These are phyloP conservation scores for Xyliphius kryptos DNA, from an alignment of 2,113 vertebrate genomes.

Conservation along the genomic window DNA sequence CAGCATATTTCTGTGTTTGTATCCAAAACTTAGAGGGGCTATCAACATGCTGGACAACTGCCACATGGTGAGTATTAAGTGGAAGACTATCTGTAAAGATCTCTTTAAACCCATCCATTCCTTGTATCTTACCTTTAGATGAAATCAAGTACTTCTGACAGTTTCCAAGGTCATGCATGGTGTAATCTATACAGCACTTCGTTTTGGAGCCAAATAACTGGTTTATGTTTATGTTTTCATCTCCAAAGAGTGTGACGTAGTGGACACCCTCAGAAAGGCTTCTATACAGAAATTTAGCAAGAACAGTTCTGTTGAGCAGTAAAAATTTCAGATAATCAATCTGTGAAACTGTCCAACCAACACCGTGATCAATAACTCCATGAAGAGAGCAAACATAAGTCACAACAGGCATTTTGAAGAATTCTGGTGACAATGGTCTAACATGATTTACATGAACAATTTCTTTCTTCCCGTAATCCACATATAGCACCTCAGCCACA, in stretches of 20 bases:
- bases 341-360: constrained; percentile 71
- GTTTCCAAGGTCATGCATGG: too few species aligned
- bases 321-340: constrained; percentile 66
- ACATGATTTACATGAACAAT: constrained; percentile 67
- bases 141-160: too few species aligned
- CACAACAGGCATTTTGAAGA: constrained; percentile 84
- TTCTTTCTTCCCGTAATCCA: constrained; percentile 84
- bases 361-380: constrained; percentile 69
- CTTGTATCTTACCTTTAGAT: too few species aligned
- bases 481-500: constrained; percentile 74
- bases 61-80: constrained; percentile 58
- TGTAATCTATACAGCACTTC: constrained; percentile 53
- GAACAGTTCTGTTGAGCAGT: constrained; percentile 68
- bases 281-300: constrained; percentile 77
- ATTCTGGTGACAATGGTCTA: constrained; percentile 68
- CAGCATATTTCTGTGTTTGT: constrained; percentile 60
- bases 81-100: constrained; percentile 51
- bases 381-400: constrained; percentile 82
- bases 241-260: constrained; percentile 76
- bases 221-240: constrained; percentile 76
- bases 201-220: constrained; percentile 64
- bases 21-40: constrained; percentile 83
- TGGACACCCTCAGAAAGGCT: constrained; percentile 80
- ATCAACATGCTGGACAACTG: constrained; percentile 63
- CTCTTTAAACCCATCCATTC: neutral